Base-by-base conservation (phyloP, 2,888 invertebrate species). In the Drosophila recens region DNA sequence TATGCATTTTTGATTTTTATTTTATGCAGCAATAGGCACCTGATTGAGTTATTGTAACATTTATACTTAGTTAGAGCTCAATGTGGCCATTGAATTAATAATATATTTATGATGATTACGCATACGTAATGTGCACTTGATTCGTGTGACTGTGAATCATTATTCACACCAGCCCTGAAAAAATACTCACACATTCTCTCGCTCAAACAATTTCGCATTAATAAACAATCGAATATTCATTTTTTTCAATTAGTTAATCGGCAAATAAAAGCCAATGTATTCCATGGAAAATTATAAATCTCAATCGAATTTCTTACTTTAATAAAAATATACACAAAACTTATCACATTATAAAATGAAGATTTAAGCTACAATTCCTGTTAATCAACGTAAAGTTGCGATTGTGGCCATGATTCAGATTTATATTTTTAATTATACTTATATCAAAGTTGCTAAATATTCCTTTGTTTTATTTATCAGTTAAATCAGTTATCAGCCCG, bases 11-110 rank as follows among this genome's bases (percentile, higher is more conserved):
- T 20, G 30, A 49, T 30, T 45, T 64, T n/a, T 20, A n/a, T 40
- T 52, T 49, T 34, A 45, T 42, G 54, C 68, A 43, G 13, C 30
- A 33, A 23, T 45, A 34, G 45, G 23, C 40, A 27, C 1, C 62
- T 80, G 75, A 82, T 82, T 82, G 67, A 79, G 69, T 73, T 57
- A 75, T 85, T 85, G 54, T 74, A 61, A 62, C 27, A 46, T 53
- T 63, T 62, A 34, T 36, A 77, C 62, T 54, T 63, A 15, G 30
- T 17, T 53, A 23, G 51, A 56, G 63, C 64, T 68, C 49, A 69
- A 52, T 62, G 66, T 34, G 49, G 49, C 33, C 62, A 69, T 61
- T 72, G 67, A 80, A 68, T 75, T 77, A 52, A 63, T 64, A 74
- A 77, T 70, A 52, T 43, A 57, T 70, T 49, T 54, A 65, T 69